phyloP scores from a whole-genome alignment of 2,797 vertebrate genomes.

The Tarsius wallacei region DNA sequence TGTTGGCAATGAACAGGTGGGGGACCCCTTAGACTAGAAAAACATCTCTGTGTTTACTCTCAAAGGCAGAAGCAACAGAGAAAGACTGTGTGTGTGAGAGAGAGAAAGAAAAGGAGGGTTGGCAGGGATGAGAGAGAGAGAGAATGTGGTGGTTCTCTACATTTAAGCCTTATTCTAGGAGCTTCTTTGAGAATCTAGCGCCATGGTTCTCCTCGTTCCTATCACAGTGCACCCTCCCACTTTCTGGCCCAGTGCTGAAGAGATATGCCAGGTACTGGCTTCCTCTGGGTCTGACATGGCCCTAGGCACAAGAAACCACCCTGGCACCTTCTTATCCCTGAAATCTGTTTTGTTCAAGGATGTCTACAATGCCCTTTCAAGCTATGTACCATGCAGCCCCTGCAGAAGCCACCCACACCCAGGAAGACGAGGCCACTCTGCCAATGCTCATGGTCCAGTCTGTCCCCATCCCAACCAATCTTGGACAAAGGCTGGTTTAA shows the following conservation, averaged over 20 bases:
- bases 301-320: neutral
- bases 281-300: neutral
- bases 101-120: neutral
- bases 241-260: neutral
- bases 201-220: neutral
- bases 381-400: neutral
- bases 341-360: neutral
- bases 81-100: neutral
- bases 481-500: neutral
- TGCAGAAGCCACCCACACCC: neutral
- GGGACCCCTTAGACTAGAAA: neutral
- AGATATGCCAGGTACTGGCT: neutral
- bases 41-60: neutral
- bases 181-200: neutral
- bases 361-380: neutral
- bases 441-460: fast-evolving
- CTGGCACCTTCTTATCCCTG: neutral
- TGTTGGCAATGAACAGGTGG: neutral
- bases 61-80: neutral
- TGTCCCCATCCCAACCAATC: neutral
- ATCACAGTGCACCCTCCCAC: no score
- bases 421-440: neutral
- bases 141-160: neutral
- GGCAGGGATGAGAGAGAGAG: neutral
- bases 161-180: neutral